Base-by-base conservation (phyloP, 2,113 vertebrate genomes). In the Melanocharis versteri region DNA sequence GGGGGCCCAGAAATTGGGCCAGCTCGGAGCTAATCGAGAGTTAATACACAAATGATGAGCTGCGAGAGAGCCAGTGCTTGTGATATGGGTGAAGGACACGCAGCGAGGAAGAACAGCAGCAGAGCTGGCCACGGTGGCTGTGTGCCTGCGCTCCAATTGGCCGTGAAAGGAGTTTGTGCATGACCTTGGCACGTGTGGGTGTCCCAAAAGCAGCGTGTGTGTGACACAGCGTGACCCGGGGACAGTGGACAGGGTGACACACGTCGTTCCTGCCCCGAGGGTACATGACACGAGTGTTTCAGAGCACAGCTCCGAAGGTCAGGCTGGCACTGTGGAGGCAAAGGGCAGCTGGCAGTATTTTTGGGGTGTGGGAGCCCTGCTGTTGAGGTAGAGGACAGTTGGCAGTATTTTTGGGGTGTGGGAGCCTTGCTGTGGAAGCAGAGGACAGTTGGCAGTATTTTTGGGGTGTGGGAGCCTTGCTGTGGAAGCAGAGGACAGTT, bases 251-350 rank as follows among this genome's bases (percentile, higher is more conserved):
- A 5, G 5, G 39, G 28, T 2, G 21, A 2, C 37, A 2, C 2
- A 3, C 20, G 0, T 2, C 0, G 0, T 2, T 30, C 30, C 78
- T 35, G 18, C 24, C 2, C 47, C 4, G 1, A 1, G 8, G 54
- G 44, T 3, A 1, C 13, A 19, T 0, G 6, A 2, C 56, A 6
- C 1, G 0, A 11, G 10, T 0, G 3, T n/a, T 9, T 39, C 6
- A 3, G n/a, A 0, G 6, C 1, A 69, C 2, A 6, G 35, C 26
- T 31, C 1, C 33, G 9, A 5, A 26, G 70, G 28, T 18, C 44
- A 8, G 76, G 60, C 33, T 4, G 76, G 1, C 18, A 60, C 70
- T 3, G 54, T 10, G 65, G 70, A 12, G 31, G 50, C 58, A 44
- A n/a, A 58, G 86, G 14, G 9, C 0, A 4, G 3, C 33, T 22